Evolutionary conservation across 1,140 invertebrate species (phyloP).

Genomic region (Coenobita brevimanus): DNA sequence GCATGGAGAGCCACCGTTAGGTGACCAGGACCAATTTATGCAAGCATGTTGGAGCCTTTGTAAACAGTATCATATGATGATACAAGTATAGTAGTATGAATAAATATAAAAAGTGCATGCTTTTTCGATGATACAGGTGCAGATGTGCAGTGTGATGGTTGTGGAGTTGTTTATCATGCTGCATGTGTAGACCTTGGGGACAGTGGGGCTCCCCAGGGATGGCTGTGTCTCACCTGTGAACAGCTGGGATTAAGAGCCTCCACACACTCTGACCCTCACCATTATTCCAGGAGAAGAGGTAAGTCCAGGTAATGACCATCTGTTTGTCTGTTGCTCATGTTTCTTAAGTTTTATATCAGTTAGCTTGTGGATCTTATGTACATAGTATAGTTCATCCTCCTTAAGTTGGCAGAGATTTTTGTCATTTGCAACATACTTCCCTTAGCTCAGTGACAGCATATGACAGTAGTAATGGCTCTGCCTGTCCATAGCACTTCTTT

Average conservation of each 20-base stretch:
- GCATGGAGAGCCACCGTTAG: no score
- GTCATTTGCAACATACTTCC: no score
- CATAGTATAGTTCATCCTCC: no score
- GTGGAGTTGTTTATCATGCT: conserved; percentile 49
- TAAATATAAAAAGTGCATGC: no score
- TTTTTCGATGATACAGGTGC: conserved; percentile 24
- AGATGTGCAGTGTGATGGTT: conserved; percentile 58
- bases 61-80: neutral
- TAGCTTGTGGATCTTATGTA: no score
- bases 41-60: no score
- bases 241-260: conserved; percentile 52
- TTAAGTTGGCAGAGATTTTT: no score
- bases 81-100: neutral
- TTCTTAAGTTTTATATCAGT: no score
- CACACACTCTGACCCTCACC: conserved; percentile 35
- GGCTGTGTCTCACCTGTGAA: conserved; percentile 58
- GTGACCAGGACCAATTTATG: no score
- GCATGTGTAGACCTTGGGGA: conserved; percentile 49
- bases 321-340: neutral
- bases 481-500: no score
- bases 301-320: conserved; percentile 58
- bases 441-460: no score
- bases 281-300: conserved; percentile 54
- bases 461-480: no score
- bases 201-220: conserved; percentile 31